Conservation (phyloP, 2,888 invertebrate genomes). For the Pyralis farinalis region DNA sequence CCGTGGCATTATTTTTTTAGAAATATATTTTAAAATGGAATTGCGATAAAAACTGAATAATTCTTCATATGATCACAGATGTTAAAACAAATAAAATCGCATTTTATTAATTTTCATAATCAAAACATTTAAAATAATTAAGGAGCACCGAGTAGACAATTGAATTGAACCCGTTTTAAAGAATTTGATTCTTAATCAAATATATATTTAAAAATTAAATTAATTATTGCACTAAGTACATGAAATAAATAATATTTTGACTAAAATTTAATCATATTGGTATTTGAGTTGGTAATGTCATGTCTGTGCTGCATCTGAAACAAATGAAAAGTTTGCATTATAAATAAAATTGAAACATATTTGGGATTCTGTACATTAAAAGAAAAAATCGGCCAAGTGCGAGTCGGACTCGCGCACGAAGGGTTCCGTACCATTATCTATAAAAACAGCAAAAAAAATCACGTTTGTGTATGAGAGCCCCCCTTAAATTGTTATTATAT, state of each 20-base stretch:
- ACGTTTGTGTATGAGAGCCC: too few species aligned
- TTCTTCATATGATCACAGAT: slow-evolving; percentile 16
- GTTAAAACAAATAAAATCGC: not conserved
- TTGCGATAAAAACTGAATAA: not conserved
- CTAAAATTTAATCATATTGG: slow-evolving; percentile 17
- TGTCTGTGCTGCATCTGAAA: slow-evolving; percentile 49
- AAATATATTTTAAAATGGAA: not conserved
- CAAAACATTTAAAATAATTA: slow-evolving; percentile 5
- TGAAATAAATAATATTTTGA: slow-evolving; percentile 33
- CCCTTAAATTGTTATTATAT: too few species aligned
- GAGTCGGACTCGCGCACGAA: too few species aligned
- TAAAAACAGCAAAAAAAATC: too few species aligned
- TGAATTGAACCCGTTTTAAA: slow-evolving; percentile 36
- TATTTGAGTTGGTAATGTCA: slow-evolving; percentile 23
- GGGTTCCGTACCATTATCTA: too few species aligned
- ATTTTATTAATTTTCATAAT: not conserved
- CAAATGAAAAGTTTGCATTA: slow-evolving; percentile 14
- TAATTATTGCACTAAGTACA: slow-evolving; percentile 57
- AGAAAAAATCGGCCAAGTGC: too few species aligned
- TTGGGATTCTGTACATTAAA: too few species aligned
- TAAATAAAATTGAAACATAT: too few species aligned
- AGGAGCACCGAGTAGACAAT: slow-evolving; percentile 30
- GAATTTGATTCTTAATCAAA: slow-evolving; percentile 31
- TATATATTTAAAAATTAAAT: slow-evolving; percentile 22
- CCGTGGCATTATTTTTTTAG: slow-evolving; percentile 7